phyloP scores from a whole-genome alignment of 2,113 vertebrate species.

The Rhabdomys dilectus region DNA sequence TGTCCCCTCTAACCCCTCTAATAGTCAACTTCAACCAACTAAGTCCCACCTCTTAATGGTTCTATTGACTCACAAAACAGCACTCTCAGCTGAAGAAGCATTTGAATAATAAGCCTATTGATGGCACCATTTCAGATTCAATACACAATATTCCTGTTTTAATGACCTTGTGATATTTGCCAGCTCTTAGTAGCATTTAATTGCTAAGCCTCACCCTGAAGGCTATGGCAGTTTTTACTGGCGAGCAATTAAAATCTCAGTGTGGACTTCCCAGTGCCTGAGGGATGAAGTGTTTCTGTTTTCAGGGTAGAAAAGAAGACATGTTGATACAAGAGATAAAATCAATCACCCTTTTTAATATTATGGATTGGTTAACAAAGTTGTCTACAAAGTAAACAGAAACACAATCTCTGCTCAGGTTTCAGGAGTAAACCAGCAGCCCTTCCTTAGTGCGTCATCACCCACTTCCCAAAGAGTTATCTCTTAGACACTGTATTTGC shows the following conservation, averaged over 20 bases:
- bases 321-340: background rate
- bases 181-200: background rate
- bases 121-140: background rate
- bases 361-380: background rate
- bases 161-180: constrained; percentile 14
- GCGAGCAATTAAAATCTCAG: background rate
- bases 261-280: background rate
- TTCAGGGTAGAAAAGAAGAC: background rate
- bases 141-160: background rate
- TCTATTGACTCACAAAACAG: background rate
- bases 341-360: background rate
- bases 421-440: background rate
- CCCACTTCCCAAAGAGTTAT: background rate
- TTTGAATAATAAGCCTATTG: too few relatives aligned
- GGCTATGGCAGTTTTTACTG: background rate
- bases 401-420: background rate
- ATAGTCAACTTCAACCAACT: background rate
- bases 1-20: too few relatives aligned
- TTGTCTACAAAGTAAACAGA: constrained; percentile 1
- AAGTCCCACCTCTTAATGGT: background rate
- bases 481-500: background rate
- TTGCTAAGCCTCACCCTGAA: constrained; percentile 29
- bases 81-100: too few relatives aligned
- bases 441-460: background rate
- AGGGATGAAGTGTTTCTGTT: background rate